Evolutionary conservation across 2,888 invertebrate genomes (phyloP).

Genomic region (Cordilura impudica): DNA sequence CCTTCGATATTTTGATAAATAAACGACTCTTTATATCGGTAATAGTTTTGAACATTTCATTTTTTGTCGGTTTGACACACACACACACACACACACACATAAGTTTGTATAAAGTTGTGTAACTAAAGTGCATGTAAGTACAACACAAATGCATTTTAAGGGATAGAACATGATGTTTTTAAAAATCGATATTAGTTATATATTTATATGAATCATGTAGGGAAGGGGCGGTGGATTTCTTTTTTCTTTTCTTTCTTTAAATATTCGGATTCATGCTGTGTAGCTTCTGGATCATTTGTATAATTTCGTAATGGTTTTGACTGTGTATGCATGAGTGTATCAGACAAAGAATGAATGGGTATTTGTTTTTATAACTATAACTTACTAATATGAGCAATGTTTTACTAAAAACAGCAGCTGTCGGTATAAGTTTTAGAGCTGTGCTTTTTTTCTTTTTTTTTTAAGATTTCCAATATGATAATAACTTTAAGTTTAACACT

Average conservation of each 20-base stretch:
- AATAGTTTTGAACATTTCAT: slow-evolving; percentile 7
- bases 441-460: too few relatives aligned
- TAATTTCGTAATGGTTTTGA: too few relatives aligned
- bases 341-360: neutral
- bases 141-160: neutral
- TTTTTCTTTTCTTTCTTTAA: too few relatives aligned
- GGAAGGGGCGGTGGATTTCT: too few relatives aligned
- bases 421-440: neutral
- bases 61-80: neutral
- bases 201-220: neutral
- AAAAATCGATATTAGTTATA: slow-evolving; percentile 7
- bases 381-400: neutral
- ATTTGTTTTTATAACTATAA: neutral
- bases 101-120: too few relatives aligned
- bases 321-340: neutral
- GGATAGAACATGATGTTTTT: neutral
- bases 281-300: neutral
- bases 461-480: too few relatives aligned
- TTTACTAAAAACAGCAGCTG: neutral
- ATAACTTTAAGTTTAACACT: too few relatives aligned
- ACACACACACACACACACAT: neutral
- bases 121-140: neutral
- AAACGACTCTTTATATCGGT: neutral
- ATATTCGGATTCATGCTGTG: too few relatives aligned
- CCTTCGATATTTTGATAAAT: neutral